Evolutionary conservation across 2,113 vertebrate genomes (phyloP).

Genomic region (Chaetodon auriga): DNA sequence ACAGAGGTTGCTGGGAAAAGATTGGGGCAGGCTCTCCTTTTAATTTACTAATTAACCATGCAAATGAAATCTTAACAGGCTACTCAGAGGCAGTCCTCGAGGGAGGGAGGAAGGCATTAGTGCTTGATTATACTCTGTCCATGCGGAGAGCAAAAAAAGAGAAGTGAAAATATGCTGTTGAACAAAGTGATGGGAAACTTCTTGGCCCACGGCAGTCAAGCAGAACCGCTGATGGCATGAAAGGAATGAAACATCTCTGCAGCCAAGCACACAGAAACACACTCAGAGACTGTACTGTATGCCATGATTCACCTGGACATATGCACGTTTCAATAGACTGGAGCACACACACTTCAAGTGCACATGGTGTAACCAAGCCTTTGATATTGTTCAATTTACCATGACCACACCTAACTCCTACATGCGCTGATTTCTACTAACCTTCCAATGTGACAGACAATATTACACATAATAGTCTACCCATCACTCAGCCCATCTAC

Average conservation of each 20-base stretch:
- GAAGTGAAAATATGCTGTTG: conserved; percentile 73
- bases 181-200: conserved; percentile 77
- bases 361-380: conserved; percentile 46
- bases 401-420: conserved; percentile 26
- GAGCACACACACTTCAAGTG: conserved; percentile 23
- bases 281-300: conserved; percentile 4
- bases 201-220: conserved; percentile 62
- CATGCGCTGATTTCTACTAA: conserved; percentile 14
- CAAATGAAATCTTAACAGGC: conserved; percentile 88
- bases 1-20: conserved; percentile 73
- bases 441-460: conserved; percentile 43
- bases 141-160: conserved; percentile 58
- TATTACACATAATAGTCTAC: conserved; percentile 44
- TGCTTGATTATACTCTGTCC: conserved; percentile 81
- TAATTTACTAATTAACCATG: conserved; percentile 88
- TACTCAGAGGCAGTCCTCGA: conserved; percentile 81
- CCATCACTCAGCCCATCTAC: conserved; percentile 39
- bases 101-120: conserved; percentile 82
- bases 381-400: conserved; percentile 59
- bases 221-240: conserved; percentile 49
- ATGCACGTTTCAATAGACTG: conserved; percentile 33
- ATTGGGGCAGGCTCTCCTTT: conserved; percentile 82
- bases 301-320: conserved; percentile 31
- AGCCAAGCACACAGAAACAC: conserved; percentile 32
- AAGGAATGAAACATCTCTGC: conserved; percentile 23